Percentiles rank a stretch among this genome's conserved stretches.
Evolutionary conservation across 2,797 vertebrate genomes (phyloP).

Genomic region (Heliangelus exortis): DNA sequence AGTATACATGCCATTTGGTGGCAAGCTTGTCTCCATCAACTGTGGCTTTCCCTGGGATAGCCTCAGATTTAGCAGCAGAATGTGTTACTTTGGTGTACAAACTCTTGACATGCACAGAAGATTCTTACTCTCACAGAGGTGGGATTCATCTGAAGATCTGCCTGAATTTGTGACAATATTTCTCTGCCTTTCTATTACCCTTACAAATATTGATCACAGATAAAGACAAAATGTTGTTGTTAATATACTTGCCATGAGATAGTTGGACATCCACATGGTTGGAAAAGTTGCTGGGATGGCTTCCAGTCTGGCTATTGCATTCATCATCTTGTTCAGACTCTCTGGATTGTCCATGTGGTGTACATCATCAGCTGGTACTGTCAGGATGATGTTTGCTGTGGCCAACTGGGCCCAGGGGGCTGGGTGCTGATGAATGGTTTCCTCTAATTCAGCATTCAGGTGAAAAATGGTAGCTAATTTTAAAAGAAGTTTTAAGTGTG

Average conservation of each 20-base stretch:
- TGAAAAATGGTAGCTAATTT: not conserved
- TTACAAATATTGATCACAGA: not conserved
- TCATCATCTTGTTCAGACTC: conserved; percentile 54
- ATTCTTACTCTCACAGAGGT: not conserved
- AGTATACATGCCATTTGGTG: accelerated
- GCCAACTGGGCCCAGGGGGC: conserved; percentile 69
- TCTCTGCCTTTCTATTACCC: not conserved
- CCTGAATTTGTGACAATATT: accelerated
- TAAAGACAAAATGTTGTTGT: not conserved
- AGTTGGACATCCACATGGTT: conserved; percentile 66
- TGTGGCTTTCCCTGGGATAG: not conserved
- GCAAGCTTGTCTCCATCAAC: not conserved
- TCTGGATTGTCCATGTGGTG: conserved; percentile 25
- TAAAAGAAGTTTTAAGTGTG: not conserved
- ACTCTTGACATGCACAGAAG: not conserved
- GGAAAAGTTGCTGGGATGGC: conserved; percentile 45
- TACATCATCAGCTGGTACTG: conserved; percentile 37
- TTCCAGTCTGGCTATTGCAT: conserved; percentile 52
- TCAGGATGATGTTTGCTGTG: conserved; percentile 56
- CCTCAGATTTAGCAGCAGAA: not conserved
- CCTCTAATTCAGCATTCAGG: not conserved
- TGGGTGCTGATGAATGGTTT: conserved; percentile 32
- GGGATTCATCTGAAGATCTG: not conserved
- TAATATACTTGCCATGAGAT: conserved; percentile 42
- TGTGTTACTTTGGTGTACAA: not conserved